A percentile compares a stretch with the other conserved stretches of the same genome.
Evolutionary conservation across 2,797 vertebrate genomes (phyloP).

Genomic region (Pseudomugil tenellus): DNA sequence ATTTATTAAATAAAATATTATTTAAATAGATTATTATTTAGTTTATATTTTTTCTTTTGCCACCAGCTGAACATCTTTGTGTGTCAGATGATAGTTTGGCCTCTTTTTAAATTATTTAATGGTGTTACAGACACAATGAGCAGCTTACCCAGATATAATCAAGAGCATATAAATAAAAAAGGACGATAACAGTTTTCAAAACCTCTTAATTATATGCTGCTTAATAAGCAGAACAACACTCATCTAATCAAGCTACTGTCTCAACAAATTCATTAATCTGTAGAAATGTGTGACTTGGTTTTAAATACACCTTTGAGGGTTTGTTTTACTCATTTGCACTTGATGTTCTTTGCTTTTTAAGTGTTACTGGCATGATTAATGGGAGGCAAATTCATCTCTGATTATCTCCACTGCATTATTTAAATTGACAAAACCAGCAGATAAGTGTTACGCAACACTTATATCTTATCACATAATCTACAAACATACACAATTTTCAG

Average conservation of each 20-base stretch:
- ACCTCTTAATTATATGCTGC: not conserved
- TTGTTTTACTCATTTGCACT: not conserved
- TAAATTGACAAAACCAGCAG: not conserved
- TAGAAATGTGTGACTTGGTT: too few species aligned
- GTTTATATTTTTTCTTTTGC: too few species aligned
- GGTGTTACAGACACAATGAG: not conserved
- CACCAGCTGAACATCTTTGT: not conserved
- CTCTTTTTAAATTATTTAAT: not conserved
- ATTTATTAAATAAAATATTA: too few species aligned
- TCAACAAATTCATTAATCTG: not conserved
- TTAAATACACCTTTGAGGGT: not conserved
- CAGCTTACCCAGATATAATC: slow-evolving; percentile 8
- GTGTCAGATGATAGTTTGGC: not conserved
- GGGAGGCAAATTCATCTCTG: not conserved
- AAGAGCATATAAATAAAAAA: not conserved
- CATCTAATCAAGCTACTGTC: not conserved
- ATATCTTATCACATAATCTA: not conserved
- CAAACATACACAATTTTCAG: not conserved
- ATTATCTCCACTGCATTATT: not conserved
- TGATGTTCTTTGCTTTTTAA: not conserved
- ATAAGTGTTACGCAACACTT: not conserved
- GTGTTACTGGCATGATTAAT: not conserved
- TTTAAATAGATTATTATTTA: too few species aligned
- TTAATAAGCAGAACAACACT: not conserved
- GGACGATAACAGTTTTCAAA: not conserved